These are phyloP conservation scores for Chrysopa pallens DNA, from an alignment of 1,140 invertebrate genomes.

Conservation along the genomic window DNA sequence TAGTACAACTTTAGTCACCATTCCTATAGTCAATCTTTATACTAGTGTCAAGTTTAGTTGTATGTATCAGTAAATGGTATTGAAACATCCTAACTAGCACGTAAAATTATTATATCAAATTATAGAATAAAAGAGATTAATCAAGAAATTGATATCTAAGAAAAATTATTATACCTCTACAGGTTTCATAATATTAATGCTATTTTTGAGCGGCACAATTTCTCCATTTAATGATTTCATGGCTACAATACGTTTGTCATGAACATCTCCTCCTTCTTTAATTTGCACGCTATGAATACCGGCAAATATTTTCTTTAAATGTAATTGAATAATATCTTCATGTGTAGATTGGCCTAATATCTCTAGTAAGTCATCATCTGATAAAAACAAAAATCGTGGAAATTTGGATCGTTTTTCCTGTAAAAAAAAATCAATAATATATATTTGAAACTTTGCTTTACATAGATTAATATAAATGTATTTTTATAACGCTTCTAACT, in stretches of 20 bases:
- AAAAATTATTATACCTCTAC: conserved; percentile 58
- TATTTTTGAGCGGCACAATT: conserved; percentile 52
- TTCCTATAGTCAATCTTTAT: no score
- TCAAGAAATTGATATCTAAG: no score
- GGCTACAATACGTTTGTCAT: conserved; percentile 42
- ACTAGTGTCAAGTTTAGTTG: no score
- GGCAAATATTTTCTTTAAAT: conserved; percentile 89
- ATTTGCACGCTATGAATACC: conserved; percentile 59
- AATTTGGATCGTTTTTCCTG: conserved; percentile 86
- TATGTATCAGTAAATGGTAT: no score
- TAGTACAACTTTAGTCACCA: no score
- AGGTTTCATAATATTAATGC: conserved; percentile 57
- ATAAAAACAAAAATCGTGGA: conserved; percentile 90
- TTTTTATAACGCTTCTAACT: neutral
- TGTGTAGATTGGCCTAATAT: conserved; percentile 79
- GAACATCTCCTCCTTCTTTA: conserved; percentile 32
- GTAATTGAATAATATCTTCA: conserved; percentile 71
- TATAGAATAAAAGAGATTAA: no score
- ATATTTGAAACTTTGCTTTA: neutral
- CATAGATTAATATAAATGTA: neutral
- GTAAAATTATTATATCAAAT: no score
- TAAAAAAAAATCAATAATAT: conserved; percentile 14
- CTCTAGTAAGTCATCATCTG: conserved; percentile 91
- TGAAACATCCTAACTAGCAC: no score
- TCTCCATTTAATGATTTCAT: conserved; percentile 74